phyloP scores from a whole-genome alignment of 2,888 invertebrate species.

The Hyalella azteca region DNA sequence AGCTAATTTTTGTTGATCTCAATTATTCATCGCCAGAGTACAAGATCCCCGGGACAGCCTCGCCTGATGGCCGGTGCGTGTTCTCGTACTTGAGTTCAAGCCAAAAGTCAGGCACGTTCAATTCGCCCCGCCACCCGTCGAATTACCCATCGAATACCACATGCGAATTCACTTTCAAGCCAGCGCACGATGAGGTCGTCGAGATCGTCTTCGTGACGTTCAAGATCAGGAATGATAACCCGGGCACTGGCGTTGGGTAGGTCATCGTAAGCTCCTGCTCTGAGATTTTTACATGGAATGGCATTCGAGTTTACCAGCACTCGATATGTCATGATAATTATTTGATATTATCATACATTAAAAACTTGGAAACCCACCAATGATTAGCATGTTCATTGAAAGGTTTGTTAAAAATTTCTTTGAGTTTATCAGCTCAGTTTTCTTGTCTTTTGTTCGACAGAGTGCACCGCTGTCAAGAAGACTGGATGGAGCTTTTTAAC shows the following conservation, averaged over 20 bases:
- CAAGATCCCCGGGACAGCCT: constrained; percentile 90
- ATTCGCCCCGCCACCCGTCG: constrained; percentile 94
- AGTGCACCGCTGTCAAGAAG: constrained; percentile 78
- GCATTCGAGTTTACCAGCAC: no score
- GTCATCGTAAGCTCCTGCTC: background rate
- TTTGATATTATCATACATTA: no score
- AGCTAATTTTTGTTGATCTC: no score
- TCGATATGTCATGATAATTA: no score
- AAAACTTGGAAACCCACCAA: no score
- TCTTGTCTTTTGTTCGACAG: no score
- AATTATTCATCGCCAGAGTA: no score
- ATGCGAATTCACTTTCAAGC: constrained; percentile 90
- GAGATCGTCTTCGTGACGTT: constrained; percentile 90
- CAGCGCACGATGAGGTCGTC: constrained; percentile 86
- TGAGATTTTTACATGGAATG: no score
- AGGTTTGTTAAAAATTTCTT: no score
- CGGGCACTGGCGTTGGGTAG: constrained; percentile 63
- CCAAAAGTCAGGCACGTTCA: constrained; percentile 80
- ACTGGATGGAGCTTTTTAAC: constrained; percentile 93
- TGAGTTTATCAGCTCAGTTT: no score
- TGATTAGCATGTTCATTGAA: no score
- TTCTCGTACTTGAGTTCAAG: constrained; percentile 90
- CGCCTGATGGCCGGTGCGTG: constrained; percentile 86
- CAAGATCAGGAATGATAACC: constrained; percentile 81
- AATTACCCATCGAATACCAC: constrained; percentile 94